phyloP scores from a whole-genome alignment of 2,797 vertebrate species.

The Mormyrops attenuatus region DNA sequence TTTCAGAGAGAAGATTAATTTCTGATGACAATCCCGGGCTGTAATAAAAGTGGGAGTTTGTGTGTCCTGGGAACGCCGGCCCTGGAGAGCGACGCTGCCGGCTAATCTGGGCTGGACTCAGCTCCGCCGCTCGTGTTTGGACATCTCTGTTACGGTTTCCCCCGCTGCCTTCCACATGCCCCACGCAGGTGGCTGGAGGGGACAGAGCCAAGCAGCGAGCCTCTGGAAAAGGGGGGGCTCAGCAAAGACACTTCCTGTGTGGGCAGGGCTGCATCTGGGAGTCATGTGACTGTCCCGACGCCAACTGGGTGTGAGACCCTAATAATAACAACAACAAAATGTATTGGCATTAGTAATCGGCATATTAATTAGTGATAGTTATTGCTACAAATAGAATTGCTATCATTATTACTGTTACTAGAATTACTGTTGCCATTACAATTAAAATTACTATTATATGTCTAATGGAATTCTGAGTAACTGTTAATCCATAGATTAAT shows the following conservation, averaged over 20 bases:
- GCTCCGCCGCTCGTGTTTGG: constrained; percentile 78
- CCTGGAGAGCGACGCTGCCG: constrained; percentile 70
- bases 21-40: constrained; percentile 93
- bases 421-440: neutral
- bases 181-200: constrained; percentile 71
- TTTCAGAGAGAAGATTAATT: constrained; percentile 98
- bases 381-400: neutral
- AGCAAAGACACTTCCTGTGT: neutral
- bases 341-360: neutral
- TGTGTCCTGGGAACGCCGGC: constrained; percentile 94
- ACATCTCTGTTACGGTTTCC: constrained; percentile 78
- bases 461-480: constrained; percentile 1
- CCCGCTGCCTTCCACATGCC: constrained; percentile 59
- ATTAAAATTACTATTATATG: neutral
- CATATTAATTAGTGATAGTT: neutral
- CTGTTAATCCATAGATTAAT: neutral
- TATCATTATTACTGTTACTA: neutral
- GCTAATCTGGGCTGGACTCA: constrained; percentile 81
- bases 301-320: neutral
- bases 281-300: neutral
- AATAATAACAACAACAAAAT: neutral
- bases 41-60: constrained; percentile 84
- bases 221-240: neutral
- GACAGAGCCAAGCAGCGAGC: neutral
- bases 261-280: neutral